Conservation (phyloP, 2,888 invertebrate genomes). For the Lasioglossum lativentre region DNA sequence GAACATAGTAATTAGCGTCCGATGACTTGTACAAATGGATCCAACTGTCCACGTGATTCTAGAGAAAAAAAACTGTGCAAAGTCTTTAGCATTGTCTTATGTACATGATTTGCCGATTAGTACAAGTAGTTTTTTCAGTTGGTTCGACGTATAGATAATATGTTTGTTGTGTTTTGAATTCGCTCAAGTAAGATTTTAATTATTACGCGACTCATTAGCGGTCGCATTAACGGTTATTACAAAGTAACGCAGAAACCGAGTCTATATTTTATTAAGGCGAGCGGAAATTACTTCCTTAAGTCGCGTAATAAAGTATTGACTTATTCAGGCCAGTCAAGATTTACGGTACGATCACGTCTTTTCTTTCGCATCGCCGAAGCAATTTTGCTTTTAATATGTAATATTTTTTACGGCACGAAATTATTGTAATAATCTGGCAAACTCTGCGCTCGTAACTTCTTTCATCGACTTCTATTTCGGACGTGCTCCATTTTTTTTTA, state of each 20-base stretch:
- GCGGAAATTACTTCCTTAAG: slow-evolving; percentile 9
- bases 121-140: not conserved
- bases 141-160: not conserved
- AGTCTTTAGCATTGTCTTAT: not conserved
- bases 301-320: slow-evolving; percentile 24
- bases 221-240: slow-evolving; percentile 21
- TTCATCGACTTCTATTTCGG: not conserved
- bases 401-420: not conserved
- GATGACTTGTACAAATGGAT: slow-evolving; percentile 3
- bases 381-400: not conserved
- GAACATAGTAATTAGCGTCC: slow-evolving; percentile 13
- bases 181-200: slow-evolving; percentile 27
- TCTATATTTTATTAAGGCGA: slow-evolving; percentile 30
- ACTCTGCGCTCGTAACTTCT: not conserved
- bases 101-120: too few species aligned
- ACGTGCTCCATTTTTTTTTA: slow-evolving; percentile 6
- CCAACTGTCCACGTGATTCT: not conserved
- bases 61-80: not conserved
- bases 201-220: slow-evolving; percentile 33
- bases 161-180: not conserved
- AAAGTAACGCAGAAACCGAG: slow-evolving; percentile 26
- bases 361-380: not conserved
- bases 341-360: not conserved
- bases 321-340: not conserved
- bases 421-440: not conserved